Conservation (phyloP, 2,797 vertebrate species). For the Poecile montanus region DNA sequence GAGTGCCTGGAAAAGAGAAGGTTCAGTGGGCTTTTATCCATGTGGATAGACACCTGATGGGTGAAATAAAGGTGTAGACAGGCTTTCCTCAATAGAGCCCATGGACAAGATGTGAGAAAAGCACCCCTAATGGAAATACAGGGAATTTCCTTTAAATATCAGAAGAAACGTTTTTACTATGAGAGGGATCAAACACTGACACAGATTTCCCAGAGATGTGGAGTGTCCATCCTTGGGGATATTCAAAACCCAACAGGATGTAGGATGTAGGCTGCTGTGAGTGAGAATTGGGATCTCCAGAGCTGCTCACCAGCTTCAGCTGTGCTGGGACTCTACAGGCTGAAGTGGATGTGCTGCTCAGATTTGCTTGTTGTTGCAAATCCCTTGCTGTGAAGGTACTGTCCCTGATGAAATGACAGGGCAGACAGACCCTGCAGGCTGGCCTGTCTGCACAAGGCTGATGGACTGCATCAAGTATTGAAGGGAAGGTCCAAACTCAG, state of each 20-base stretch:
- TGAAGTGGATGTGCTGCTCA: neutral
- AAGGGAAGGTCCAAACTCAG: neutral
- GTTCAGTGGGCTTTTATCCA: neutral
- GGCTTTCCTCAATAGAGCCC: neutral
- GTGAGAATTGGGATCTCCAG: neutral
- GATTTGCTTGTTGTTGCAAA: neutral
- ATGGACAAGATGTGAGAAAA: neutral
- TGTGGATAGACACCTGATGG: neutral
- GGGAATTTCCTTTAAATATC: neutral
- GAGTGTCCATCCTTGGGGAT: neutral
- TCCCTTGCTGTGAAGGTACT: neutral
- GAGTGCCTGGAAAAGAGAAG: neutral
- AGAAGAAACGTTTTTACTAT: neutral
- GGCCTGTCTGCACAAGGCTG: neutral
- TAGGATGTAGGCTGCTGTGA: neutral
- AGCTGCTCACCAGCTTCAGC: neutral
- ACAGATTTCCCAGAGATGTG: neutral
- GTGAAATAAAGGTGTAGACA: neutral
- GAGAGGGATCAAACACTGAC: neutral
- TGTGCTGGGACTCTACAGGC: rapidly evolving
- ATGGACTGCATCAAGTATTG: neutral
- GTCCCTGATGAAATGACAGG: neutral
- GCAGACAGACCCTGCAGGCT: neutral
- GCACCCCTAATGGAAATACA: neutral
- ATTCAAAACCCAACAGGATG: rapidly evolving